These are phyloP conservation scores for Panurus biarmicus DNA, from an alignment of 2,113 vertebrate species.

Conservation along the genomic window DNA sequence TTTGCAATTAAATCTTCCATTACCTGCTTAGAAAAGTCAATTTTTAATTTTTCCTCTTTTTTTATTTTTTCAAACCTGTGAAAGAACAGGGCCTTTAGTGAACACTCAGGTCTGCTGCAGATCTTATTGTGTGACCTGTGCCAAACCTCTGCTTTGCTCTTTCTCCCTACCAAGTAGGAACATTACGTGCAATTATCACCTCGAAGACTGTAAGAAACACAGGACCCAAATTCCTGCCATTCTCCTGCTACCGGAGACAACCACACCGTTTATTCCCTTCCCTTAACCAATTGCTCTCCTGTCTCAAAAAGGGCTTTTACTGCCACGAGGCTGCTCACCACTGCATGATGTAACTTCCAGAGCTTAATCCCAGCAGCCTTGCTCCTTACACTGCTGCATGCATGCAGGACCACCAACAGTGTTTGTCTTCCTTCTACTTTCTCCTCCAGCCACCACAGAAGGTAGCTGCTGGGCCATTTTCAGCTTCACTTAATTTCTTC, in stretches of 20 bases:
- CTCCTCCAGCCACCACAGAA: background rate
- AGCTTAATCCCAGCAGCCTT: background rate
- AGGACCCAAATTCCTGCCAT: background rate
- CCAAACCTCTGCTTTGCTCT: background rate
- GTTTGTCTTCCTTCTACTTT: background rate
- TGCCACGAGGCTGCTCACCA: background rate
- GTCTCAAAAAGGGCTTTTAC: background rate
- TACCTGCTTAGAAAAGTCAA: background rate
- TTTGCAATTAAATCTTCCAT: background rate
- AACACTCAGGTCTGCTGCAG: background rate
- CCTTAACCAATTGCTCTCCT: background rate
- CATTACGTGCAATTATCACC: background rate
- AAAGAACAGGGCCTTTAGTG: background rate
- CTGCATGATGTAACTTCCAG: background rate
- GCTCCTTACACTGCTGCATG: background rate
- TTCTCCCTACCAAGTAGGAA: background rate
- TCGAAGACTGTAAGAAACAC: background rate
- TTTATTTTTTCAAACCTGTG: background rate
- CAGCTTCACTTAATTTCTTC: background rate
- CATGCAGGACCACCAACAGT: background rate
- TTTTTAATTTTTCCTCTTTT: no score
- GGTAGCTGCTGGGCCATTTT: background rate
- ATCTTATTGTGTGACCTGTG: background rate
- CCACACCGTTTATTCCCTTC: background rate
- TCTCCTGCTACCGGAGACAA: rapidly evolving